A percentile compares a stretch with the other conserved stretches of the same genome.
Conservation (phyloP, 23 tunicate genomes). For the Diplosoma virens region DNA sequence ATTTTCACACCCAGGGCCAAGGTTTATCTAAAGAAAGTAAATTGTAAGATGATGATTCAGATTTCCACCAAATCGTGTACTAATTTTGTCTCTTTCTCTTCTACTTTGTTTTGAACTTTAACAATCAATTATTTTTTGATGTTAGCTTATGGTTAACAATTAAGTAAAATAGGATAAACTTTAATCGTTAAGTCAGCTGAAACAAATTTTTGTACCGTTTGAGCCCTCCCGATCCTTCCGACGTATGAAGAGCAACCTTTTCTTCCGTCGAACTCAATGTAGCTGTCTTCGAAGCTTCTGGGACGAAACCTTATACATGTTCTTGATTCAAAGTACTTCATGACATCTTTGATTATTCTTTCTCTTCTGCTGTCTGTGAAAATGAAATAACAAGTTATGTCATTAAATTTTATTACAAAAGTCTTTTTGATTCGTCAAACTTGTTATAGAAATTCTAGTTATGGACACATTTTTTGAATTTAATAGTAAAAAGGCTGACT, state of each 20-base stretch:
- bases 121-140: neutral
- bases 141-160: neutral
- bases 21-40: conserved; percentile 18
- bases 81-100: too few relatives aligned
- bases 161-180: neutral
- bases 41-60: neutral
- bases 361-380: neutral
- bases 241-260: conserved; percentile 55
- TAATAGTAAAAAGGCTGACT: too few relatives aligned
- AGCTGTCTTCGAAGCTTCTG: conserved; percentile 23
- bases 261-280: conserved; percentile 21
- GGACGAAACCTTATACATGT: conserved; percentile 56
- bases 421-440: neutral
- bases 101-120: too few relatives aligned
- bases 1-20: conserved; percentile 41
- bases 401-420: neutral
- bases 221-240: conserved; percentile 29
- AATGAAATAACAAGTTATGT: neutral
- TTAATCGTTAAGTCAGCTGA: neutral
- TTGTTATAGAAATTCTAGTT: too few relatives aligned
- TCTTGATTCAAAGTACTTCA: conserved; percentile 1
- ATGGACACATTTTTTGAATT: too few relatives aligned
- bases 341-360: conserved; percentile 1
- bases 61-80: too few relatives aligned
- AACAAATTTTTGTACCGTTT: conserved; percentile 17